These are phyloP conservation scores for Cabera pusaria DNA, from an alignment of 2,888 invertebrate genomes.

Conservation along the genomic window DNA sequence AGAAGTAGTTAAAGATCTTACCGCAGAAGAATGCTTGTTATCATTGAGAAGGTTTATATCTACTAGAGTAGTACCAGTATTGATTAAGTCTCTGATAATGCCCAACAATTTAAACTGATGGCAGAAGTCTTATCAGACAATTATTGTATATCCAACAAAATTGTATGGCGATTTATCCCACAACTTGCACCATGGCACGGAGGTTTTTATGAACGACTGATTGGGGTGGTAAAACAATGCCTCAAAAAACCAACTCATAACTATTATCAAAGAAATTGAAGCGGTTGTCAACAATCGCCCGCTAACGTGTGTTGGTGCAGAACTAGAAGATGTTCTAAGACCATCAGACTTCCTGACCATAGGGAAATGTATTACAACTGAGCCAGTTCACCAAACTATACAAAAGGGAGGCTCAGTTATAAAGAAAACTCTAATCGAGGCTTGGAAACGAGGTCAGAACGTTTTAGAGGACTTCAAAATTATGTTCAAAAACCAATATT, in stretches of 20 bases:
- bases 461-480: conserved; percentile 5
- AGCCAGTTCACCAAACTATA: too few relatives aligned
- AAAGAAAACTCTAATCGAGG: background rate
- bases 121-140: too few relatives aligned
- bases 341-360: background rate
- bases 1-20: background rate
- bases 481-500: too few relatives aligned
- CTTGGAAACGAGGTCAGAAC: conserved; percentile 3
- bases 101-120: too few relatives aligned
- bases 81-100: too few relatives aligned
- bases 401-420: background rate
- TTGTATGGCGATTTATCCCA: too few relatives aligned
- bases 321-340: background rate
- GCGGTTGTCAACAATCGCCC: conserved; percentile 2
- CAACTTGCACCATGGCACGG: conserved; percentile 27
- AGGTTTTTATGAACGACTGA: conserved; percentile 10
- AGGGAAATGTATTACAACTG: background rate
- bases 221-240: conserved; percentile 1
- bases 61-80: conserved; percentile 15
- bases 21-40: background rate
- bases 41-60: background rate
- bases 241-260: background rate
- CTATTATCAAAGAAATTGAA: conserved; percentile 1
- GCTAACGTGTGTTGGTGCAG: background rate
- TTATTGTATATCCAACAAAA: too few relatives aligned